phyloP scores from a whole-genome alignment of 2,113 vertebrate genomes.

The Microcebus griseorufus region DNA sequence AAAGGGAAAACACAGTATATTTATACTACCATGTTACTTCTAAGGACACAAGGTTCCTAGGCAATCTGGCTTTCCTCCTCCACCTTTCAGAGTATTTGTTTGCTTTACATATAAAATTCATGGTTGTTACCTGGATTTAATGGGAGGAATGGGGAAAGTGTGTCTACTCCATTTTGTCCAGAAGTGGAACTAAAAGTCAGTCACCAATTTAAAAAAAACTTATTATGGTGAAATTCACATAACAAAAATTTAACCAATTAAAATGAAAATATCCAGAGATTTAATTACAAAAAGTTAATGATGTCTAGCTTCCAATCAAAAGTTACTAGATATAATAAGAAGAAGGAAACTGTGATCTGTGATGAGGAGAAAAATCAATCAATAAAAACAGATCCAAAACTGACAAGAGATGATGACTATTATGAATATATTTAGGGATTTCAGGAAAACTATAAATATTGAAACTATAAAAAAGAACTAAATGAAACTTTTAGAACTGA shows the following conservation, averaged over 20 bases:
- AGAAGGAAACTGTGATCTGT: neutral
- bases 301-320: neutral
- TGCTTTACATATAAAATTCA: neutral
- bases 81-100: neutral
- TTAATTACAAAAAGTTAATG: neutral
- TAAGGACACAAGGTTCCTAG: neutral
- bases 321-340: neutral
- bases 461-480: neutral
- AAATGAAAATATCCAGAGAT: neutral
- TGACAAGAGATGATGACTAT: neutral
- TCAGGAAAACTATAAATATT: neutral
- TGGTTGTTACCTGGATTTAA: neutral
- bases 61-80: neutral
- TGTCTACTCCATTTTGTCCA: neutral
- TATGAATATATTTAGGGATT: neutral
- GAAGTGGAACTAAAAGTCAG: neutral
- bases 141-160: neutral
- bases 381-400: neutral
- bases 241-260: neutral
- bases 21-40: neutral
- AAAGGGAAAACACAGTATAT: neutral
- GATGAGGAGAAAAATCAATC: neutral
- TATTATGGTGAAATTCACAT: neutral
- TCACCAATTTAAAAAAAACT: neutral
- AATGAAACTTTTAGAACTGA: neutral